Base-by-base conservation (phyloP, 2,888 invertebrate species). In the Sphinx pinastri region DNA sequence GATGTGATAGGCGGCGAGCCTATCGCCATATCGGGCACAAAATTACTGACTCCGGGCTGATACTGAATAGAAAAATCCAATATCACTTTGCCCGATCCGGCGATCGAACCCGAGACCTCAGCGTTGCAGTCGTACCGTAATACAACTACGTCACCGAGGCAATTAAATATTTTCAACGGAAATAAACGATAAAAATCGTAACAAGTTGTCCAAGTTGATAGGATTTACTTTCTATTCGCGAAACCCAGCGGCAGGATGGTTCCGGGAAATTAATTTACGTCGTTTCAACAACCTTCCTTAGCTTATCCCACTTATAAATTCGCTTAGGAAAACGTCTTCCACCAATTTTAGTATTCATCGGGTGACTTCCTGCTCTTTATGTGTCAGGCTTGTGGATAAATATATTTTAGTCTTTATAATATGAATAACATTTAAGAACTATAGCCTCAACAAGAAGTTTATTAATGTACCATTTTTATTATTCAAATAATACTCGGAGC, bases 271-370 rank as follows among this genome's bases (percentile, higher is more conserved):
- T 69, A 63, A 63, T 69, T 63, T 54, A 54, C 52, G 52, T 63
- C 47, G 54, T 47, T 63, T 12, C 69, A 63, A 71, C 70, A 69
- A 60, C 68, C 67, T 74, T 54, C 68, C 52, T 60, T 74, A n/a
- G 60, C 74, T 75, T 79, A 74, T 38, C 63, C 76, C 74, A 71
- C 71, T 68, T 54, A 70, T 71, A 76, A 75, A 70, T 73, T 76
- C 67, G 70, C 76, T 75, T 70, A 73, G 69, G 71, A 72, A 74
- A 73, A 69, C 72, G 75, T 76, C 77, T 74, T 79, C 74, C 73
- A 75, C 74, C 79, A 81, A 84, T 84, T 81, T 85, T 76, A 75
- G 72, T 71, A 66, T 70, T 70, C 68, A 69, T 68, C 31, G 59
- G 45, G 59, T 52, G 59, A 59, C 59, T 52, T 60, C 52, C 45